phyloP scores from a whole-genome alignment of 2,113 vertebrate genomes.

The Nymphicus hollandicus region DNA sequence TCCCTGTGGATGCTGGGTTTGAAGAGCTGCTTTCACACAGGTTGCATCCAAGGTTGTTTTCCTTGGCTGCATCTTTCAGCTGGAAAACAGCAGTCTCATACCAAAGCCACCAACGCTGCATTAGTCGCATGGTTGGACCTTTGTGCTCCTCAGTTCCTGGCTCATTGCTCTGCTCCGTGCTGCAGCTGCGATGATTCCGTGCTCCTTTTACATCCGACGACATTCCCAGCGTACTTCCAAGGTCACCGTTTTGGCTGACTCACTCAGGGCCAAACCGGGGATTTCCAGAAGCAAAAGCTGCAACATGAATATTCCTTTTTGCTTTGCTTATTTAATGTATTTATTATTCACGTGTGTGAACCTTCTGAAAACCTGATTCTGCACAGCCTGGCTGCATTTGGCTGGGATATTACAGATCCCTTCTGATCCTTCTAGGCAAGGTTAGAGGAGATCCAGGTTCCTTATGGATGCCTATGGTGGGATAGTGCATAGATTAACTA shows the following conservation, averaged over 20 bases:
- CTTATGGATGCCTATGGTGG: rapidly evolving
- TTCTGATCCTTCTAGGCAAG: background rate
- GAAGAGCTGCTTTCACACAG: background rate
- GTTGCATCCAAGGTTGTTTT: background rate
- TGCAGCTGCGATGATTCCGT: background rate
- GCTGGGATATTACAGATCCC: background rate
- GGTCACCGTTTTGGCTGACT: background rate
- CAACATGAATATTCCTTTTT: background rate
- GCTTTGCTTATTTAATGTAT: background rate
- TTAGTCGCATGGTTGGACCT: rapidly evolving
- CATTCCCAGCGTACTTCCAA: conserved; percentile 40
- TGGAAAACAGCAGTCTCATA: background rate
- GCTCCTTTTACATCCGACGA: background rate
- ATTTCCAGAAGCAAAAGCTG: conserved; percentile 12
- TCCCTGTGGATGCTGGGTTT: background rate
- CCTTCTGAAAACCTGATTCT: background rate
- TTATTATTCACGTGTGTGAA: background rate
- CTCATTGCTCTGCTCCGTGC: rapidly evolving
- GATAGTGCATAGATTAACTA: too few relatives aligned
- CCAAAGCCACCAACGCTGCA: rapidly evolving
- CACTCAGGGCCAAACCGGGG: background rate
- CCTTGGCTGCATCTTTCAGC: background rate
- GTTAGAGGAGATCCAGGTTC: background rate
- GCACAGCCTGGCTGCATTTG: background rate
- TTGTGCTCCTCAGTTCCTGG: background rate